These are phyloP conservation scores for Trachelipus rathkii DNA, from an alignment of 1,140 invertebrate genomes.

Conservation along the genomic window DNA sequence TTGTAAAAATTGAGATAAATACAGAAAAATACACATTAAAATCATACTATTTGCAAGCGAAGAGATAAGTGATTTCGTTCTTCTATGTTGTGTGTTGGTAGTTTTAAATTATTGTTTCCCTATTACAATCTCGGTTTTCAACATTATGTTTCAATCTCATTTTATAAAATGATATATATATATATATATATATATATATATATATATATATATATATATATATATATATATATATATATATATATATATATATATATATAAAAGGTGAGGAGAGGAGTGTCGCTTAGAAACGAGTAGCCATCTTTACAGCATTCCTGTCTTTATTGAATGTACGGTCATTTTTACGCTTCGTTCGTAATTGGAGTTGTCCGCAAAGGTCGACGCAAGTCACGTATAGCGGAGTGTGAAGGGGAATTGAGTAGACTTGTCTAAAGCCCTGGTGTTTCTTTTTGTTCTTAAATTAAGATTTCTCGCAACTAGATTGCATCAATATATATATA, in stretches of 20 bases:
- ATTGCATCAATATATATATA: constrained; percentile 7
- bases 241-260: constrained; percentile 4
- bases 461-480: neutral
- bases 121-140: too few relatives aligned
- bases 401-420: too few relatives aligned
- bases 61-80: too few relatives aligned
- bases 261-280: neutral
- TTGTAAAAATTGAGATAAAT: too few relatives aligned
- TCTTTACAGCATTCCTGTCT: constrained; percentile 9
- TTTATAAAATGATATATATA: constrained; percentile 9
- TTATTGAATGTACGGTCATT: constrained; percentile 10
- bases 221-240: constrained; percentile 15
- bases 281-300: constrained; percentile 2
- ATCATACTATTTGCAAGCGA: too few relatives aligned
- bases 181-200: constrained; percentile 4
- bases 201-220: constrained; percentile 7
- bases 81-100: too few relatives aligned
- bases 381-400: too few relatives aligned
- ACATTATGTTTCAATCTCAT: too few relatives aligned
- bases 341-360: constrained; percentile 10
- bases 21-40: too few relatives aligned
- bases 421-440: too few relatives aligned
- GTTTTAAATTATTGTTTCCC: too few relatives aligned
- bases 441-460: too few relatives aligned
- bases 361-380: constrained; percentile 10